Percentiles rank a stretch among this genome's conserved stretches.
Evolutionary conservation across 2,797 vertebrate species (phyloP).

Genomic region (Clarias laeviceps): DNA sequence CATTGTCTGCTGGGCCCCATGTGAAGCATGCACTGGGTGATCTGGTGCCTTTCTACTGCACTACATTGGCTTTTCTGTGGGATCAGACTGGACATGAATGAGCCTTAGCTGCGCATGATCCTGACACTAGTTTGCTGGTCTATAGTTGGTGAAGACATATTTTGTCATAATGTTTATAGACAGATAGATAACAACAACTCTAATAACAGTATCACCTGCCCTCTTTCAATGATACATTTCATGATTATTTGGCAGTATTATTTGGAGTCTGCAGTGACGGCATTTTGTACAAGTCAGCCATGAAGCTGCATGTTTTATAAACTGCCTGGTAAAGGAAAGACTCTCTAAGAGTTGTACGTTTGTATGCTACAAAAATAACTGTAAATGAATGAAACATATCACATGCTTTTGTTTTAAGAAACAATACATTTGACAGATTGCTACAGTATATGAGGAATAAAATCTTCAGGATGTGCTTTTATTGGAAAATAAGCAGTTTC

Average conservation of each 20-base stretch:
- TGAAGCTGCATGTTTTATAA: neutral
- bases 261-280: neutral
- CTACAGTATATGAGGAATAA: neutral
- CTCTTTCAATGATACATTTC: neutral
- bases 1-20: too few relatives aligned
- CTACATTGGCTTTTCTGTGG: too few relatives aligned
- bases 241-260: too few relatives aligned
- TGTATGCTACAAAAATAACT: neutral
- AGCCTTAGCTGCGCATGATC: too few relatives aligned
- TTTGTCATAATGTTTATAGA: too few relatives aligned
- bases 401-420: neutral
- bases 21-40: too few relatives aligned
- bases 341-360: neutral
- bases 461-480: neutral
- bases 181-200: neutral
- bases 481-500: neutral
- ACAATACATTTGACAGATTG: neutral
- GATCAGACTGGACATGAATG: too few relatives aligned
- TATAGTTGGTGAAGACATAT: too few relatives aligned
- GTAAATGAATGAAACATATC: neutral
- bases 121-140: too few relatives aligned
- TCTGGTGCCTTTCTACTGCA: too few relatives aligned
- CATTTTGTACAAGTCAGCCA: neutral
- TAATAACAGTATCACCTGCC: neutral
- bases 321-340: neutral